Base-by-base conservation (phyloP, 2,797 vertebrate species). In the Artibeus jamaicensis region DNA sequence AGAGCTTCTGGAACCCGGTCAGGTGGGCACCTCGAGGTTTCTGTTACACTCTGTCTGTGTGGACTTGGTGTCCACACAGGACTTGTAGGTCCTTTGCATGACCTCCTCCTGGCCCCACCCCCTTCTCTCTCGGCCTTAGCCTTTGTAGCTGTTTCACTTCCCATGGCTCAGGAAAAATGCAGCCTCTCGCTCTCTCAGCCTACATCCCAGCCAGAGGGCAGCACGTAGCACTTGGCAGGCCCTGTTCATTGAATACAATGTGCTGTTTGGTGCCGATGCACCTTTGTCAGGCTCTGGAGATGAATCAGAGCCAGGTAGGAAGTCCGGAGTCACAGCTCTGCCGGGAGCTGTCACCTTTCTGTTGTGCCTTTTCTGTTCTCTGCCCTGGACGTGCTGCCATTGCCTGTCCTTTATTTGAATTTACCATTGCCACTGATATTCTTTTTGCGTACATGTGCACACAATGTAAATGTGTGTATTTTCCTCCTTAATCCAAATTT, bases 61-160 rank as follows among this genome's bases (percentile, higher is more conserved):
- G 55, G 71, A 19, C n/a, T 15, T 8, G 3, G 11, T 93, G 89
- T 84, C n/a, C n/a, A n/a, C n/a, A n/a, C n/a, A n/a, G n/a, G n/a
- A n/a, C n/a, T n/a, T n/a, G n/a, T n/a, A n/a, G n/a, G n/a, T n/a
- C 44, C 8, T 44, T 44, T 44, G 8, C 44, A 44, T 44, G 44
- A 44, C 9, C 8, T 6, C 44, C 44, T 44, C 44, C 44, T 44
- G 44, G 8, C 44, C 44, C 44, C 44, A 8, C 44, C 44, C 44
- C 44, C 44, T 44, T 44, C 44, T 44, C 44, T 44, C 44, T 57
- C 24, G n/a, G 44, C 46, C 74, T 78, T 21, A 19, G 68, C 71
- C 82, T 93, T 59, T 46, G 37, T 70, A 86, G 76, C 86, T 94
- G 6, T 95, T 88, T 93, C 85, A 94, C 65, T 92, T 88, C 83